phyloP scores from a whole-genome alignment of 2,113 vertebrate species.

The Dissostichus mawsoni region DNA sequence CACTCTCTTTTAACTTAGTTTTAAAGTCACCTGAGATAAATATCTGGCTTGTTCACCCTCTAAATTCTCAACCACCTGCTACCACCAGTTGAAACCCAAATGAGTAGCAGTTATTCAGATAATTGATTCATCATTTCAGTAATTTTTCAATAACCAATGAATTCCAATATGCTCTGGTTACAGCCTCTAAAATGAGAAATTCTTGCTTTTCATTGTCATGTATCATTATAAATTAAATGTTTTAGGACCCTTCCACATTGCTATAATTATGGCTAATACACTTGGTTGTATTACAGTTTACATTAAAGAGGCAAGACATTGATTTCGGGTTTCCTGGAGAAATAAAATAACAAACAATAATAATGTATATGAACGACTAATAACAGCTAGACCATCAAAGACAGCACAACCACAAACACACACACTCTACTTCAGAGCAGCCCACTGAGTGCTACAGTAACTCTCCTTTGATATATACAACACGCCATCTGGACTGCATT shows the following conservation, averaged over 20 bases:
- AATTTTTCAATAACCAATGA: no score
- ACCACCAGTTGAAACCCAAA: no score
- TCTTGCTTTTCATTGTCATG: no score
- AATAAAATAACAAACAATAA: no score
- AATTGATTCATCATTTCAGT: no score
- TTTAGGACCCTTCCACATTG: neutral
- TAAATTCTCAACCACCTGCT: neutral
- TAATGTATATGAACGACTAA: no score
- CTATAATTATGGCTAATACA: neutral
- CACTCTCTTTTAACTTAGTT: neutral
- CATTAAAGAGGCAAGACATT: neutral
- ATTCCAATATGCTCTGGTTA: no score
- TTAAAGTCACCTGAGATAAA: neutral
- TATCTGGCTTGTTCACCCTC: neutral
- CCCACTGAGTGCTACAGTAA: conserved; percentile 19
- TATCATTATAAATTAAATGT: no score
- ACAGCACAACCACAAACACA: conserved; percentile 11
- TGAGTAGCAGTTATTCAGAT: no score
- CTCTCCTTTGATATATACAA: conserved; percentile 45
- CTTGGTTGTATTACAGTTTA: no score
- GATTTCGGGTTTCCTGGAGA: conserved; percentile 2
- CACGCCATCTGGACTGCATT: conserved; percentile 58
- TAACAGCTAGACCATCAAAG: no score
- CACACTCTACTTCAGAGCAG: neutral
- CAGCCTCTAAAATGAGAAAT: no score